Evolutionary conservation across 2,888 invertebrate species (phyloP), one percentile per base, ranked within the genome.

Genomic region (Rhyacophila evoluta): DNA sequence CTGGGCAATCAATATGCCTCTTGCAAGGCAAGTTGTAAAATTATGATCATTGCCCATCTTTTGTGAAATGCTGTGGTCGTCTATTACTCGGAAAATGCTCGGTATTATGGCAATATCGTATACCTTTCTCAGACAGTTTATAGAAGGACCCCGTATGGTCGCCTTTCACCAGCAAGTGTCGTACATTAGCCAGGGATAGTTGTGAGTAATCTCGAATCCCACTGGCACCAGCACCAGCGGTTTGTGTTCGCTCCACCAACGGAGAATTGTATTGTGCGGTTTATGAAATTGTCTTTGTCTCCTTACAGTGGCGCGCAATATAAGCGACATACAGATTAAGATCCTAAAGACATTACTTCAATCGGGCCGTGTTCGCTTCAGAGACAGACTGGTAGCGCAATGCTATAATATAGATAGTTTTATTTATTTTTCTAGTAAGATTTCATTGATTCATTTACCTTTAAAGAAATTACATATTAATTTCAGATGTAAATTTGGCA

Each of bases 251-350:
- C 39, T 27, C 70, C 55, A 38, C 29, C 70, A 27, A 19, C 70
- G 8, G 29, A 19, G 55, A 39, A 70, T 70, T 70, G 70, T 70
- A 75, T 70, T 75, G 70, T 75, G 37, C 75, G 75, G 75, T 39
- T 74, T 70, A 75, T 75, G 75, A 70, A 75, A 75, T 75, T 70
- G 27, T 70, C 75, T 75, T 27, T 55, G 55, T 55, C 55, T 55
- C 55, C 55, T 6, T 2, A 55, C 55, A 25, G 55, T 19, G 55
- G 55, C 25, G 55, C 19, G 19, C 55, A 19, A 10, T 25, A 10
- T 10, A 55, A 10, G 19, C 55, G 15, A 8, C 10, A 19, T 55
- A 38, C n/a, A 55, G 55, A 55, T 55, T 55, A 55, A 19, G 55
- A 12, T 33, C 6, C 4, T 33, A 33, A 33, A 33, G 29, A 6